phyloP scores from a whole-genome alignment of 2,113 vertebrate species.

The Cryptomyrus ogoouensis region DNA sequence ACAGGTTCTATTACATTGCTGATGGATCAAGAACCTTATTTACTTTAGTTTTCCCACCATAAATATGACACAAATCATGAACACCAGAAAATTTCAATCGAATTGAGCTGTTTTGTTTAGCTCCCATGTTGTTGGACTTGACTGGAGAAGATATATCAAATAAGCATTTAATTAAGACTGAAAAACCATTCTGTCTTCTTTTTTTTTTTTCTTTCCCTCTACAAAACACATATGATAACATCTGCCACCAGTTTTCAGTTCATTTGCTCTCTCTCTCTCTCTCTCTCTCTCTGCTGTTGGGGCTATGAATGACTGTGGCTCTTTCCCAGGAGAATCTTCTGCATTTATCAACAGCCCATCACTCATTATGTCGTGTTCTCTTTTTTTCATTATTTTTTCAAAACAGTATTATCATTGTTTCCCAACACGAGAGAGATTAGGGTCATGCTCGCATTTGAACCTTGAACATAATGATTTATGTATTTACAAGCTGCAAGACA shows the following conservation, averaged over 20 bases:
- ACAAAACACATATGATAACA: not conserved
- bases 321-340: not conserved
- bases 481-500: not conserved
- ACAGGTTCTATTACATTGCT: not conserved
- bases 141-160: not conserved
- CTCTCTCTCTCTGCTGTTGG: not conserved
- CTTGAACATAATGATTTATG: not conserved
- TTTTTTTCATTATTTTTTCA: not conserved
- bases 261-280: not conserved
- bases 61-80: not conserved
- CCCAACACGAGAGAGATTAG: not conserved
- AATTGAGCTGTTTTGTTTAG: not conserved
- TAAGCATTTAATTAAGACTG: slow-evolving; percentile 1
- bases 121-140: not conserved
- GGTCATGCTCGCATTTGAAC: not conserved
- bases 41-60: not conserved
- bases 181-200: not conserved
- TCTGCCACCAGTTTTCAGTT: not conserved
- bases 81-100: not conserved
- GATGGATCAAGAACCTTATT: not conserved
- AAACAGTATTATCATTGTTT: not conserved
- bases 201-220: not conserved
- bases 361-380: not conserved
- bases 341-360: not conserved
- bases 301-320: not conserved